Evolutionary conservation across 2,797 vertebrate species (phyloP), one percentile per base, ranked within the genome.

Genomic region (Antrozous pallidus): DNA sequence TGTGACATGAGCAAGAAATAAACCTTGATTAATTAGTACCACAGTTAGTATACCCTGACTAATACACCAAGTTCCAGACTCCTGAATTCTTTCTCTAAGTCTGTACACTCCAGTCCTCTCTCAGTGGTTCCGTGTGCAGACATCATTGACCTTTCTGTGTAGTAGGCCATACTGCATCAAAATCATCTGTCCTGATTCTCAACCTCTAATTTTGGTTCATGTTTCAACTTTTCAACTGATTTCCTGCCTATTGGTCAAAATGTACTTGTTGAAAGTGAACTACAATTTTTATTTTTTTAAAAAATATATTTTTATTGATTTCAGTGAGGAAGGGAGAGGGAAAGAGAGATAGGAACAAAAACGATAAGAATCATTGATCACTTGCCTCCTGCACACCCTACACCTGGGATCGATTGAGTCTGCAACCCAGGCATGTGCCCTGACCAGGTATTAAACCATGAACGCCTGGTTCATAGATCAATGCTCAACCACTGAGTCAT

Each of bases 201-300:
- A 97, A 98, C 98, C 98, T 97, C 82, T 94, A 93, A 97, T 98
- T 97, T 97, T 97, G 97, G 97, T 97, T 98, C 97, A 88, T 26
- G 18, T 97, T 98, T 98, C 97, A 96, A 96, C 89, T 97, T 97
- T 97, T 95, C 96, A 96, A 95, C 22, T 93, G 90, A 94, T 97
- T 98, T 98, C 97, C 96, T 49, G 65, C 79, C 94, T 97, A 80
- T 96, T 98, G 97, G 98, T 98, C 98, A 98, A 97, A 98, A 97
- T 82, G 54, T 95, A 91, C 95, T 95, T 97, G 96, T 96, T 97
- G 54, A 75, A 95, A 91, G 77, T 96, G 96, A 97, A 58, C 56
- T 58, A 28, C 11, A 58, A 58, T 58, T 58, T 58, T 28, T 58
- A 58, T 28, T 58, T 58, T 12, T 56, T 11, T 9, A 24, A 54